Evolutionary conservation across 92 coral and sea anemone species (phyloP), one percentile per base, ranked within the genome.

Genomic region (Montipora capitata): DNA sequence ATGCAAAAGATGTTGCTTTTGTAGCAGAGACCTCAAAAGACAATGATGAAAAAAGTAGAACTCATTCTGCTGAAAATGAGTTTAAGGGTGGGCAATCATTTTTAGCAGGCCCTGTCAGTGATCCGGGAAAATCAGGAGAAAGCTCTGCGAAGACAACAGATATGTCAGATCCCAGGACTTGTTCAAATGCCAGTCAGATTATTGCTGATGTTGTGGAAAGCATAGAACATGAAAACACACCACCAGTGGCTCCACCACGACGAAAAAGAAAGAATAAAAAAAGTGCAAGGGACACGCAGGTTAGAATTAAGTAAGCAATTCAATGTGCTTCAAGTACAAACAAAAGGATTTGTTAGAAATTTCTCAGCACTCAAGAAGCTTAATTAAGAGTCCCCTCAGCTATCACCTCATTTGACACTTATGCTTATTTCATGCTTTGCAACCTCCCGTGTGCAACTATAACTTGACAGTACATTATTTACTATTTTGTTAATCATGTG

Each of bases 241-340:
- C 98, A 5, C 99, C 99, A 27, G 92, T 97, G 18, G 99, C 99
- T 64, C 99, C 99, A 0, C 99, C 99, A n/a, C 79, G 99, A 82
- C 83, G 99, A 59, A 96, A 89, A 41, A 92, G 94, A 68, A 97
- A 95, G 88, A 97, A 97, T 83, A 96, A 96, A 65, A 79, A 88
- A 86, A 90, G 71, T 72, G 68, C 51, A 16, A 89, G 57, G 11
- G 87, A 82, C 48, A 12, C 64, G 40, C 87, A 82, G 87, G 87
- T 72, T 70, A 54, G 45, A 10, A 74, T 48, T 5, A 44, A 44
- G 52, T 10, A 48, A 5, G 7, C 6, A 48, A 10, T 48, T 1
- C 39, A 73, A 73, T 2, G 4, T 44, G 10, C 3, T 9, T 9
- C 1, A 3, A 43, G 27, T 44, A 1, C 3, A 73, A 61, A 2